Evolutionary conservation across 2,888 invertebrate genomes (phyloP).

Genomic region (Chironomus tentans): DNA sequence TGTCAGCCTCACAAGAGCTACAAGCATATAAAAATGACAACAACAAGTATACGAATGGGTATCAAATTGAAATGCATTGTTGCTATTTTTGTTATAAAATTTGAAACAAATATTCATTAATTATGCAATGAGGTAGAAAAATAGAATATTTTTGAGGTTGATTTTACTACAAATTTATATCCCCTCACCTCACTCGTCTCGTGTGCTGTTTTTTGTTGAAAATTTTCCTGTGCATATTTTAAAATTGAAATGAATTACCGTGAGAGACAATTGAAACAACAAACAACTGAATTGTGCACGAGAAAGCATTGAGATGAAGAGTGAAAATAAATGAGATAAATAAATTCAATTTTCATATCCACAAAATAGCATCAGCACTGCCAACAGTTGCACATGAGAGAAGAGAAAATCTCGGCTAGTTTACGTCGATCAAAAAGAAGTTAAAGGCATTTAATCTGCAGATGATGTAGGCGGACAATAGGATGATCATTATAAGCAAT

Average conservation of each 20-base stretch:
- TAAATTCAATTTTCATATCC: too few relatives aligned
- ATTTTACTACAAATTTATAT: not conserved
- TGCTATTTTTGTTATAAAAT: not conserved
- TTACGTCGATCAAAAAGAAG: too few relatives aligned
- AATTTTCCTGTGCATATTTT: not conserved
- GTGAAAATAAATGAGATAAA: not conserved
- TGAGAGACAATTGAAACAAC: not conserved
- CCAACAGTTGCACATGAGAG: too few relatives aligned
- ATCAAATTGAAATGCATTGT: not conserved
- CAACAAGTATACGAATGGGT: not conserved
- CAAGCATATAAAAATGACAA: too few relatives aligned
- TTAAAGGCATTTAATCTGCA: too few relatives aligned
- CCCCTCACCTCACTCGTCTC: not conserved
- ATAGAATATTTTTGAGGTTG: not conserved
- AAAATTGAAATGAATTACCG: not conserved
- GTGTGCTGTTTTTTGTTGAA: not conserved
- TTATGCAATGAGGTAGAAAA: constrained; percentile 5
- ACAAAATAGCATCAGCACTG: too few relatives aligned
- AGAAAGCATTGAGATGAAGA: not conserved
- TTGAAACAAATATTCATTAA: constrained; percentile 8
- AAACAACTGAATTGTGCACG: not conserved
- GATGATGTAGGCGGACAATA: too few relatives aligned
- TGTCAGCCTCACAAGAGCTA: not conserved
- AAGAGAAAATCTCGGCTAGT: too few relatives aligned
- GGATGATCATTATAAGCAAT: too few relatives aligned